Evolutionary conservation across 2,888 invertebrate species (phyloP).

Genomic region (Kuschelorhynchus macadamiae): DNA sequence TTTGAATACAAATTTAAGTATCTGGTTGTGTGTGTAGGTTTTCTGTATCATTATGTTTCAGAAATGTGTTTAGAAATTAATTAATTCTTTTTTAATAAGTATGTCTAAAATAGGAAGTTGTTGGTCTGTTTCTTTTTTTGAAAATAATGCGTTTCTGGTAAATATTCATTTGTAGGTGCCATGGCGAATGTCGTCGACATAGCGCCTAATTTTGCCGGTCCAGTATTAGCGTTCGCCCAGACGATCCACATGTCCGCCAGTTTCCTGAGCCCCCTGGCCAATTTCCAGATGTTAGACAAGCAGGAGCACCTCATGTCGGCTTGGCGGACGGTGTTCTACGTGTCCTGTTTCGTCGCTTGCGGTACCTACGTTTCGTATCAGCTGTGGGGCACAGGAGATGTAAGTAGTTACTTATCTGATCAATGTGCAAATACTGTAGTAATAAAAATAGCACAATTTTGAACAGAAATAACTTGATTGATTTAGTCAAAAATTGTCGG

Average conservation of each 20-base stretch:
- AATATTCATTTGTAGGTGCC: constrained; percentile 67
- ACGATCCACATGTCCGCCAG: constrained; percentile 85
- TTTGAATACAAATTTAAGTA: too few species aligned
- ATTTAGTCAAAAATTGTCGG: too few species aligned
- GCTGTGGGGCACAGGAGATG: constrained; percentile 77
- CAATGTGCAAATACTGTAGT: not conserved
- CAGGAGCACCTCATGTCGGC: constrained; percentile 72
- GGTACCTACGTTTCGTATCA: constrained; percentile 77
- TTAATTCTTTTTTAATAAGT: too few species aligned
- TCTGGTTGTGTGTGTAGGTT: too few species aligned
- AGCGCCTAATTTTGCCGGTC: constrained; percentile 83
- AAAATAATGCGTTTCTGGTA: not conserved
- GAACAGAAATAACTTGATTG: not conserved
- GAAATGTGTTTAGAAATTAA: too few species aligned
- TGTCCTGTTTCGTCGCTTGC: constrained; percentile 74
- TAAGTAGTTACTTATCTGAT: constrained; percentile 57
- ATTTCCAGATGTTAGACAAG: constrained; percentile 74
- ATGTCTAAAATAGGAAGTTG: too few species aligned
- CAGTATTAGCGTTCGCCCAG: constrained; percentile 81
- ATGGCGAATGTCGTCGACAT: constrained; percentile 85
- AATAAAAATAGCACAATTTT: not conserved
- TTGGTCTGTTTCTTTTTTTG: too few species aligned
- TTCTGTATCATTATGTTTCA: too few species aligned
- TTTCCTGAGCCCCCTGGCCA: constrained; percentile 77
- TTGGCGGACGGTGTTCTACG: constrained; percentile 77